phyloP scores from a whole-genome alignment of 1,140 invertebrate species.

The Ectropis grisescens region DNA sequence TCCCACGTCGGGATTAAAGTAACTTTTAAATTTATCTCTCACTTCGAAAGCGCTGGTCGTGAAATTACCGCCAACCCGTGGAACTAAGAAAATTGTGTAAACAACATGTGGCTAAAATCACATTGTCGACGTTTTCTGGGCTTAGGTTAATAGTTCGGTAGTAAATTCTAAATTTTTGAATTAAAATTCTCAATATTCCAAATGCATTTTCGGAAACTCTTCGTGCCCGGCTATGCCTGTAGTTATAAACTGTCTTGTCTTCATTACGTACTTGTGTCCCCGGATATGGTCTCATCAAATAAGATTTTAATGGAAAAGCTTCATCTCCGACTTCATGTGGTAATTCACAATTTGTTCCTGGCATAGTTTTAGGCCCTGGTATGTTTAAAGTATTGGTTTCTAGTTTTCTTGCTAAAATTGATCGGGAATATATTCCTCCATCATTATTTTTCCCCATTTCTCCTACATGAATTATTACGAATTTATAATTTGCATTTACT shows the following conservation, averaged over 20 bases:
- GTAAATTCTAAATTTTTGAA: conserved; percentile 1
- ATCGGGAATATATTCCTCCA: conserved; percentile 28
- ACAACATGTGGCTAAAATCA: not conserved
- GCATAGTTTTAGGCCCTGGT: not conserved
- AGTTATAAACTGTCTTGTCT: not conserved
- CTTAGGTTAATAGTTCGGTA: not conserved
- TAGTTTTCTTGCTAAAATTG: conserved; percentile 16
- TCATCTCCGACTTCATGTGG: conserved; percentile 1
- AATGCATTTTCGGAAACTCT: not conserved
- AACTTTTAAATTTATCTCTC: no score
- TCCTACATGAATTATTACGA: conserved; percentile 30
- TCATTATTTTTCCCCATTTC: conserved; percentile 30
- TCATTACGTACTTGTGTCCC: not conserved
- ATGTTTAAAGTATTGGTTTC: conserved; percentile 12
- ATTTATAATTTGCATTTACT: conserved; percentile 16
- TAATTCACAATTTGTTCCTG: not conserved
- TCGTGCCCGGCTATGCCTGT: not conserved
- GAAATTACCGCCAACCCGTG: no score
- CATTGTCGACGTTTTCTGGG: not conserved
- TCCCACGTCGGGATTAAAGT: no score
- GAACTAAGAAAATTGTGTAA: not conserved
- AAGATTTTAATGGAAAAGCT: conserved; percentile 1
- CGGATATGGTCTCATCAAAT: not conserved
- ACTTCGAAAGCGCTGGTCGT: no score
- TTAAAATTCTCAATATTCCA: not conserved